Percentiles rank a stretch among this genome's conserved stretches.
phyloP scores from a whole-genome alignment of 2,888 invertebrate species.

The Baronia brevicornis region DNA sequence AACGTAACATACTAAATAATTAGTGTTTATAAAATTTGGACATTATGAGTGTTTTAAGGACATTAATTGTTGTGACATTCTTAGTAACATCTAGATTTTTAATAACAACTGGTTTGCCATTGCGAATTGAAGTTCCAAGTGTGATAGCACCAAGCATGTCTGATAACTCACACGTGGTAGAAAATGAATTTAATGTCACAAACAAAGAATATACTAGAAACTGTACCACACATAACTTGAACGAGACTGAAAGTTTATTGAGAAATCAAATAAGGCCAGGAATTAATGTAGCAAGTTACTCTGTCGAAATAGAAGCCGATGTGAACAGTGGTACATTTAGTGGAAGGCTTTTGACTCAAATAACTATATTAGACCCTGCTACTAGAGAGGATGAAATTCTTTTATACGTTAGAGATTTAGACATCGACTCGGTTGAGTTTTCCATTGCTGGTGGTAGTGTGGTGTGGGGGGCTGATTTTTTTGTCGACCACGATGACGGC shows the following conservation, averaged over 20 bases:
- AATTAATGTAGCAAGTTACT: conserved; percentile 32
- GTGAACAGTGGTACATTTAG: conserved; percentile 27
- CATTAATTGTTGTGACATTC: conserved; percentile 17
- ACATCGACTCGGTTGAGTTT: conserved; percentile 29
- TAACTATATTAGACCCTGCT: conserved; percentile 24
- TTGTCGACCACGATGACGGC: conserved; percentile 28
- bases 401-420: conserved; percentile 32
- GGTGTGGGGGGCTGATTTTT: conserved; percentile 20
- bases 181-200: conserved; percentile 10
- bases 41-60: conserved; percentile 26
- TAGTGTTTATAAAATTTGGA: conserved; percentile 2
- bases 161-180: background rate
- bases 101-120: conserved; percentile 19
- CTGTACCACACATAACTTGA: conserved; percentile 7
- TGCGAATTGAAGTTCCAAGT: conserved; percentile 26
- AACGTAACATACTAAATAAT: no score
- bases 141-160: conserved; percentile 1
- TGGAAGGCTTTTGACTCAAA: conserved; percentile 30
- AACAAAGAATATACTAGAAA: conserved; percentile 2
- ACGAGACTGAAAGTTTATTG: conserved; percentile 7
- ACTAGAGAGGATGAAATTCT: conserved; percentile 32
- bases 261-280: conserved; percentile 39
- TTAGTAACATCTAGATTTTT: no score
- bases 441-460: conserved; percentile 26
- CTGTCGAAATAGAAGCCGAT: conserved; percentile 32